Conservation (phyloP, 2,113 vertebrate genomes). For the Syrrhaptes paradoxus region DNA sequence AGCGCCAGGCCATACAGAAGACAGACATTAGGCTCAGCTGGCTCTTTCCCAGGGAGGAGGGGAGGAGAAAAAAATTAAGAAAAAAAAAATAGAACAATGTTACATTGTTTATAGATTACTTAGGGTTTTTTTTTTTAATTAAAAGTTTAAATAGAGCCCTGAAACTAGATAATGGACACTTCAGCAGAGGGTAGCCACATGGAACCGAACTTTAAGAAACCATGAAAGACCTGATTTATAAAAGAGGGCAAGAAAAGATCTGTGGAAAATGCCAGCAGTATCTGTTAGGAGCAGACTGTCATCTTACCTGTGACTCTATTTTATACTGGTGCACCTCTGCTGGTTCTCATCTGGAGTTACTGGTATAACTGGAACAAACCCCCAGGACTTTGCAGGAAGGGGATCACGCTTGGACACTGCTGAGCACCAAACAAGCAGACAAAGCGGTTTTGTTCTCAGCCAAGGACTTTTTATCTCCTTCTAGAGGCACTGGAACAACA, state of each 20-base stretch:
- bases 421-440: not conserved
- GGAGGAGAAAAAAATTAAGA: too few species aligned
- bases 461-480: not conserved
- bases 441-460: not conserved
- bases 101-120: not conserved
- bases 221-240: constrained; percentile 13
- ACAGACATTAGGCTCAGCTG: not conserved
- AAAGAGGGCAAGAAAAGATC: not conserved
- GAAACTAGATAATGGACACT: not conserved
- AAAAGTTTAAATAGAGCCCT: not conserved
- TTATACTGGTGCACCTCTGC: not conserved
- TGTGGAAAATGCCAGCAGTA: not conserved
- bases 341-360: not conserved
- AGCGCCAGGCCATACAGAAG: not conserved
- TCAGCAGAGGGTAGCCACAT: not conserved
- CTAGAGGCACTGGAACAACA: not conserved
- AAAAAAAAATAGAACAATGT: not conserved
- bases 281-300: not conserved
- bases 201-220: not conserved
- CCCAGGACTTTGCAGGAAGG: not conserved
- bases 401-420: not conserved
- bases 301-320: not conserved
- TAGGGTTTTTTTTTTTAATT: not conserved
- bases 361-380: not conserved
- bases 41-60: not conserved